Evolutionary conservation across 2,888 invertebrate species (phyloP), one percentile per base, ranked within the genome.

Genomic region (Autographa gamma): DNA sequence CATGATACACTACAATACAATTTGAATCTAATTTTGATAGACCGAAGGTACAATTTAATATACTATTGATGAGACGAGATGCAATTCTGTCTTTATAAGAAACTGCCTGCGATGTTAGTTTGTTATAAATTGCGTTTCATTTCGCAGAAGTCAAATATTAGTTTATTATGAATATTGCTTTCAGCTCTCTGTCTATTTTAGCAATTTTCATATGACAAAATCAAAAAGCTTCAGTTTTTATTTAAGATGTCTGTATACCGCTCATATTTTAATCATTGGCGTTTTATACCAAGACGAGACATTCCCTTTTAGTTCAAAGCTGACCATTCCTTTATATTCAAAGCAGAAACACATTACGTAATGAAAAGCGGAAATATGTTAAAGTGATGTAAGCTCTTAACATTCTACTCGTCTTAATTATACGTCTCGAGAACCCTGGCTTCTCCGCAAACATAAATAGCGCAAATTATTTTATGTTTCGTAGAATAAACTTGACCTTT

Each of bases 1-100:
- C 25, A 48, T 18, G 43, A 38, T 63, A 54, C 18, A 19, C 14
- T n/a, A 2, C 56, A 4, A 58, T 52, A 5, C 31, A 62, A n/a
- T 63, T 63, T 60, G 31, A 56, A 72, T 72, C 66, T 25, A 6
- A 63, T 60, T 66, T 60, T 9, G 38, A 60, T 63, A 63, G 54
- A 63, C 18, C 52, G 52, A 34, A 72, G 54, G 63, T 63, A 31
- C 59, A 60, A 67, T 72, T 65, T 54, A 25, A 71, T 56, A 19
- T 11, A 8, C 48, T 48, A 16, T 14, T 43, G 16, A 43, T 1
- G 16, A 16, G 16, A 43, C 14, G 43, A 5, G 11, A 14, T 41
- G 41, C 14, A 14, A 43, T 5, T 43, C 3, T 16, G 3, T 43
- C 34, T 43, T 6, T 14, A 43, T 3, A 14, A 43, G 16, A 16